Evolutionary conservation across 2,797 vertebrate species (phyloP).

Genomic region (Sebastes hopkinsi): DNA sequence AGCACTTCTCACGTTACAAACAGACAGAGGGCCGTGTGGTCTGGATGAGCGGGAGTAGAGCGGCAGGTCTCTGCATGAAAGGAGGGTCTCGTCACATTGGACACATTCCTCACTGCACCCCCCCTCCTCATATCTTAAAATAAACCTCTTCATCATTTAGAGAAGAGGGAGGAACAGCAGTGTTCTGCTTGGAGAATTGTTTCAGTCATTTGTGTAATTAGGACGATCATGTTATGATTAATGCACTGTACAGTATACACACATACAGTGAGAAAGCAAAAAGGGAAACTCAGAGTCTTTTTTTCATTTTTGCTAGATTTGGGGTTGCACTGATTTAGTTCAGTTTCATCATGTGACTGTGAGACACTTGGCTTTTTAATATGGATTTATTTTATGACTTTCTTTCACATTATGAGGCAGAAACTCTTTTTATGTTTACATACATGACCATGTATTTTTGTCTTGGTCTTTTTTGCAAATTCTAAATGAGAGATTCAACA

Average conservation of each 20-base stretch:
- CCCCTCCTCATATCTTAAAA: constrained; percentile 68
- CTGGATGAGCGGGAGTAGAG: constrained; percentile 29
- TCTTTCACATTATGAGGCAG: neutral
- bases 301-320: neutral
- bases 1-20: constrained; percentile 52
- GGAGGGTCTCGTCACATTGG: constrained; percentile 64
- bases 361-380: neutral
- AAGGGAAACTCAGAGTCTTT: neutral
- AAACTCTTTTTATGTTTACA: neutral
- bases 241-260: neutral
- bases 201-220: constrained; percentile 6
- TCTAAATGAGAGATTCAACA: neutral
- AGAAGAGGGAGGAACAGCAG: constrained; percentile 23
- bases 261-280: neutral
- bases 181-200: constrained; percentile 9
- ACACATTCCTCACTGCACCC: constrained; percentile 62
- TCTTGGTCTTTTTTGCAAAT: neutral
- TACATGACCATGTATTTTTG: neutral
- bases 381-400: neutral
- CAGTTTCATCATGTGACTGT: neutral
- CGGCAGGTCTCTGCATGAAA: constrained; percentile 67
- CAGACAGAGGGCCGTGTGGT: constrained; percentile 18
- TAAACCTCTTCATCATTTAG: constrained; percentile 70
- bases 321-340: neutral
- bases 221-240: neutral